These are phyloP conservation scores for Cheilosia scutellata DNA, from an alignment of 2,888 invertebrate genomes.

Conservation along the genomic window DNA sequence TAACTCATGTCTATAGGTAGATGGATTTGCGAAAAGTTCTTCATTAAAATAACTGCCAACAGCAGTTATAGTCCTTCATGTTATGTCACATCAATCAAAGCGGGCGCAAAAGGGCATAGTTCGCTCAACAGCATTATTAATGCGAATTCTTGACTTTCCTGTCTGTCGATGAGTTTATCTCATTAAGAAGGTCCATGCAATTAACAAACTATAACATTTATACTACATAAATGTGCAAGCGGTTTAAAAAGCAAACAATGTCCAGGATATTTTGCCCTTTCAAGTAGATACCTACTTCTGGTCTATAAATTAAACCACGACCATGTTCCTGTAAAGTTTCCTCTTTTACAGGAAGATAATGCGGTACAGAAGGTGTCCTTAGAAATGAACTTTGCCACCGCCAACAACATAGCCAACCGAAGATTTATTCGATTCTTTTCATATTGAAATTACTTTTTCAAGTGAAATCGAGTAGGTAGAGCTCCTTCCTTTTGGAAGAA, in stretches of 20 bases:
- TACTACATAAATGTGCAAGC: no score
- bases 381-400: neutral
- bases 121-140: no score
- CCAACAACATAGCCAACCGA: constrained; percentile 9
- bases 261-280: neutral
- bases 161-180: no score
- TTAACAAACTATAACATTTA: no score
- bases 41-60: constrained; percentile 34
- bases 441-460: constrained; percentile 23
- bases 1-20: neutral
- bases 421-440: constrained; percentile 9
- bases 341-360: neutral
- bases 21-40: neutral
- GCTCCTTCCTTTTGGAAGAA: neutral
- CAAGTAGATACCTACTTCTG: constrained; percentile 4
- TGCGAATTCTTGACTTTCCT: no score
- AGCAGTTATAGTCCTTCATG: constrained; percentile 23
- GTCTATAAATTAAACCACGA: neutral
- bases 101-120: neutral
- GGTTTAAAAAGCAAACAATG: no score
- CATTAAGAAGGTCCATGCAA: no score
- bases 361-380: no score
- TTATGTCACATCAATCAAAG: constrained; percentile 36
- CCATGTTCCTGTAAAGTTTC: neutral
- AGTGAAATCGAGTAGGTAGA: neutral